These are phyloP conservation scores for Habropoda laboriosa DNA, from an alignment of 1,140 invertebrate species.

Conservation along the genomic window DNA sequence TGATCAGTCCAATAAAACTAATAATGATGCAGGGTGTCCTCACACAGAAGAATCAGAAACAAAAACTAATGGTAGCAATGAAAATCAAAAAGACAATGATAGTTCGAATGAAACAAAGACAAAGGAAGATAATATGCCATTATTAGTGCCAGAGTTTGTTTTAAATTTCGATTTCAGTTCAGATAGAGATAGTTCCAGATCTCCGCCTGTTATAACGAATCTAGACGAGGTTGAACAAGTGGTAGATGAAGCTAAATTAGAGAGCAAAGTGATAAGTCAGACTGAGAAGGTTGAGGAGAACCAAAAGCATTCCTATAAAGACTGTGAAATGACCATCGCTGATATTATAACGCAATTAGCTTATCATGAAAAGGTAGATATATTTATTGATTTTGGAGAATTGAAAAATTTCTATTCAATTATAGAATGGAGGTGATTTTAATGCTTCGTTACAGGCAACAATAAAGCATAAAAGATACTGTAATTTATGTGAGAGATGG, in stretches of 20 bases:
- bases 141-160: constrained; percentile 74
- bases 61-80: not conserved
- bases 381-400: not conserved
- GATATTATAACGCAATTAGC: constrained; percentile 76
- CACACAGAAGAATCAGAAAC: not conserved
- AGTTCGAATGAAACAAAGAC: constrained; percentile 33
- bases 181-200: constrained; percentile 73
- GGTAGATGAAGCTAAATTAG: constrained; percentile 6
- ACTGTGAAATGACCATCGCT: constrained; percentile 74
- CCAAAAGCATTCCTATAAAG: constrained; percentile 48
- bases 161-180: constrained; percentile 64
- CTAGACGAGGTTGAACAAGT: constrained; percentile 56
- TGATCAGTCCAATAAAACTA: not conserved
- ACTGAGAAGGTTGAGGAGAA: constrained; percentile 61
- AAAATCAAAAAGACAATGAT: not conserved
- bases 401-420: not conserved
- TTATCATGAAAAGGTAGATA: constrained; percentile 78
- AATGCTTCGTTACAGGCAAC: constrained; percentile 69
- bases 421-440: not conserved
- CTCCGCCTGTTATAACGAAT: constrained; percentile 77
- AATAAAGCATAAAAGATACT: constrained; percentile 78
- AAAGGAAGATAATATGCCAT: constrained; percentile 75
- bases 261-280: constrained; percentile 52
- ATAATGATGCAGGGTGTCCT: not conserved
- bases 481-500: constrained; percentile 79